phyloP scores from a whole-genome alignment of 2,797 vertebrate genomes.

The Coregonus ussuriensis region DNA sequence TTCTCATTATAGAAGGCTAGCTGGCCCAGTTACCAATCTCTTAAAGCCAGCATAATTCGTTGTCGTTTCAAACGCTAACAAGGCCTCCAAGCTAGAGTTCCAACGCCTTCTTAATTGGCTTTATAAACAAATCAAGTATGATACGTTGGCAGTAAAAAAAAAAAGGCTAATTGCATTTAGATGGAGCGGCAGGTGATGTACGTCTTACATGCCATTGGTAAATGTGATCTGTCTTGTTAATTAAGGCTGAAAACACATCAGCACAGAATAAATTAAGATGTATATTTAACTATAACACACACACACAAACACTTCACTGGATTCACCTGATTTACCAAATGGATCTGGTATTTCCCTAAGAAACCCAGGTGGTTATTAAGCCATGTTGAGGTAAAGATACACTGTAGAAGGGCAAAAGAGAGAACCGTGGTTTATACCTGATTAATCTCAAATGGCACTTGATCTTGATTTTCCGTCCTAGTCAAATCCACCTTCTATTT shows the following conservation, averaged over 20 bases:
- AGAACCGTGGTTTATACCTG: too few relatives aligned
- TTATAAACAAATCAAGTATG: constrained; percentile 24
- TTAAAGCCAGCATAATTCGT: not conserved
- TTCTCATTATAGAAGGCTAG: too few relatives aligned
- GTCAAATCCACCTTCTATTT: too few relatives aligned
- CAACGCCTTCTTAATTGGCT: constrained; percentile 10
- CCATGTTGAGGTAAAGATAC: not conserved
- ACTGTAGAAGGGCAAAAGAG: too few relatives aligned
- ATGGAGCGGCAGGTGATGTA: constrained; percentile 3
- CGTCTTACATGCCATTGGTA: not conserved
- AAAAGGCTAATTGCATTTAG: constrained; percentile 7
- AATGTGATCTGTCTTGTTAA: constrained; percentile 6
- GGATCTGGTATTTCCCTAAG: not conserved
- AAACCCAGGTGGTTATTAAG: not conserved
- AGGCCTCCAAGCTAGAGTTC: not conserved
- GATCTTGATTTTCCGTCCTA: too few relatives aligned
- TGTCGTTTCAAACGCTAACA: not conserved
- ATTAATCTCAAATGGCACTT: too few relatives aligned
- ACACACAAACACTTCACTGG: not conserved
- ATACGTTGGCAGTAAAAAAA: constrained; percentile 12
- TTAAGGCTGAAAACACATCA: not conserved
- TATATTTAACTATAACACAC: not conserved
- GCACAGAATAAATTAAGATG: not conserved
- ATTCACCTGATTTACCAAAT: not conserved
- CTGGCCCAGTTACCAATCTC: not conserved